phyloP scores from a whole-genome alignment of 35 echinoderm and acorn worm genomes.

The Apostichopus japonicus region DNA sequence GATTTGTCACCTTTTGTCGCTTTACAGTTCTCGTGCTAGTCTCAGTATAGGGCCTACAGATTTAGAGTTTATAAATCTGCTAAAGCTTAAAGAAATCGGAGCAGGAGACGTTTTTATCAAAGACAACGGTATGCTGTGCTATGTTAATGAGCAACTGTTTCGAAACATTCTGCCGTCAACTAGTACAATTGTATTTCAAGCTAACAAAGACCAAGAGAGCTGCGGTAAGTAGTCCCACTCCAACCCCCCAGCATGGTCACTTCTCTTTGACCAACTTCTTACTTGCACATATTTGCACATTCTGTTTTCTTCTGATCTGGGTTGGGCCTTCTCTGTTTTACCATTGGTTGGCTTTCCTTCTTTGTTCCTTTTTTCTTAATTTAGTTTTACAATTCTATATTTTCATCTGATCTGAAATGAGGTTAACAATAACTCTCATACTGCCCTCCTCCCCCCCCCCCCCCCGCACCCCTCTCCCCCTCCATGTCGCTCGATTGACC shows the following conservation, averaged over 20 bases:
- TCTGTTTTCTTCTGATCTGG: constrained; percentile 21
- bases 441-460: background rate
- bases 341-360: constrained; percentile 2
- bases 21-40: constrained; percentile 18
- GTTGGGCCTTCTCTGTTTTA: background rate
- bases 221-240: constrained; percentile 68
- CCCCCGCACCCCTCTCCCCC: too few species aligned
- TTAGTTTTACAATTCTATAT: background rate
- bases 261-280: constrained; percentile 20
- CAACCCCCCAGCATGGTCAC: constrained; percentile 31
- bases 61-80: constrained; percentile 20
- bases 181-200: background rate
- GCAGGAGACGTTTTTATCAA: constrained; percentile 44
- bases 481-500: too few species aligned
- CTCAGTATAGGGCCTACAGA: constrained; percentile 15
- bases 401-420: constrained; percentile 26
- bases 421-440: background rate
- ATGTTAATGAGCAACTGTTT: constrained; percentile 45
- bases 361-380: background rate
- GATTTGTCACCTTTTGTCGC: constrained; percentile 18
- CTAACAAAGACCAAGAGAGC: constrained; percentile 38
- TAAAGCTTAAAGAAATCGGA: constrained; percentile 55
- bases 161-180: constrained; percentile 11
- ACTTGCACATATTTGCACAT: constrained; percentile 39
- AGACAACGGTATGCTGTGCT: constrained; percentile 56